Evolutionary conservation across 2,888 invertebrate genomes (phyloP), one percentile per base, ranked within the genome.

Genomic region (Crematogaster levior): DNA sequence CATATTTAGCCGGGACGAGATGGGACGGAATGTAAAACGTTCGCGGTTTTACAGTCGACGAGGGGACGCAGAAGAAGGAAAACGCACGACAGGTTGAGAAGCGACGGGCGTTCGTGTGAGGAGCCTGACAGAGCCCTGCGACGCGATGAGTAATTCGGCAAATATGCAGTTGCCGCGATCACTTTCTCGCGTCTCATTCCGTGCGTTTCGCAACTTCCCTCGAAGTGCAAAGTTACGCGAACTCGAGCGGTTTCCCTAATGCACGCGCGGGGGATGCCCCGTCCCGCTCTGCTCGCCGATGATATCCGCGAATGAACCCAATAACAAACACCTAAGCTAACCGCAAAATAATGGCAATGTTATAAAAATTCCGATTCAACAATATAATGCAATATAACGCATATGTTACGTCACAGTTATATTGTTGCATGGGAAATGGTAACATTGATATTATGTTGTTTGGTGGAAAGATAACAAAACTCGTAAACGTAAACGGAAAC

Each of bases 71-170:
- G 18, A 56, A 56, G 27, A 12, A 46, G 34, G 34, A 21, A 46
- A 53, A 24, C 66, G 10, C 10, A 37, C 37, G 53, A 9, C 34
- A 21, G 60, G 30, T 15, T 60, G 46, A 70, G 30, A 43, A 30
- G 30, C 24, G 15, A 72, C n/a, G 6, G 12, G 2, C 24, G n/a
- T n/a, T n/a, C n/a, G n/a, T n/a, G n/a, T n/a, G n/a, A n/a, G n/a
- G n/a, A n/a, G n/a, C n/a, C n/a, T n/a, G n/a, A n/a, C n/a, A n/a
- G n/a, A n/a, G n/a, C 15, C 15, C 24, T 24, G 12, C 21, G 18
- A n/a, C n/a, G 27, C 53, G 75, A 79, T 79, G 70, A 68, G 68
- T 79, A 79, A 79, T 56, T 58, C 56, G 24, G 34, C 18, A 34
- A 27, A 56, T 24, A 56, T 5, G 77, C 66, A 7, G 34, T 40